These are phyloP conservation scores for Pachyseris speciosa DNA, from an alignment of 64 coral and sea anemone genomes.

Conservation along the genomic window DNA sequence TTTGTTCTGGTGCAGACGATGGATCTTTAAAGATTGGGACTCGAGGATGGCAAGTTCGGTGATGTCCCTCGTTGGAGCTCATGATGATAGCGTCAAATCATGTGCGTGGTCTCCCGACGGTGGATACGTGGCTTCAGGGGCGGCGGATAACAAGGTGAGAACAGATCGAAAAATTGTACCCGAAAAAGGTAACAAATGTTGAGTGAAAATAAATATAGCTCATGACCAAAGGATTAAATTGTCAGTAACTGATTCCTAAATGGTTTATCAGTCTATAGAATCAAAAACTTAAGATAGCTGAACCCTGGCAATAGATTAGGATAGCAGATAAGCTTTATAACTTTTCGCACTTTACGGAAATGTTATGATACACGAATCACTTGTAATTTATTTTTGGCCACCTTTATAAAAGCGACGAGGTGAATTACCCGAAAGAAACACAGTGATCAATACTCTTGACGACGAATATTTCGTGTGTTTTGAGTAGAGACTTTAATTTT, in stretches of 20 bases:
- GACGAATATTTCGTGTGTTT: neutral
- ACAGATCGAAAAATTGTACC: neutral
- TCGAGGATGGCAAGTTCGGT: conserved; percentile 62
- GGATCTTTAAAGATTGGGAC: conserved; percentile 90
- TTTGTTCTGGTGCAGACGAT: conserved; percentile 94
- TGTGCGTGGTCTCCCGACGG: conserved; percentile 84
- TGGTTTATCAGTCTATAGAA: too few relatives aligned
- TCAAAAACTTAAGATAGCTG: too few relatives aligned
- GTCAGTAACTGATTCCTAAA: too few relatives aligned
- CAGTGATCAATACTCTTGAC: neutral
- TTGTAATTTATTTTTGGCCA: too few relatives aligned
- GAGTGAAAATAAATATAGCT: too few relatives aligned
- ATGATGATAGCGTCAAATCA: conserved; percentile 83
- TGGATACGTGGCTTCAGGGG: conserved; percentile 75
- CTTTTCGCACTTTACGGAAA: neutral
- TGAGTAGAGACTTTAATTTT: neutral
- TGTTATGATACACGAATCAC: neutral
- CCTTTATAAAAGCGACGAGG: too few relatives aligned
- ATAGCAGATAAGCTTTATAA: too few relatives aligned
- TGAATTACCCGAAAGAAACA: neutral
- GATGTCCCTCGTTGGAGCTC: conserved; percentile 84
- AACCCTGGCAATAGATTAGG: too few relatives aligned
- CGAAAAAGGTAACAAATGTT: too few relatives aligned
- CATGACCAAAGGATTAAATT: too few relatives aligned
- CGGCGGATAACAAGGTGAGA: conserved; percentile 85